Conservation (phyloP, 92 coral and sea anemone species). For the Blastomussa wellsi region DNA sequence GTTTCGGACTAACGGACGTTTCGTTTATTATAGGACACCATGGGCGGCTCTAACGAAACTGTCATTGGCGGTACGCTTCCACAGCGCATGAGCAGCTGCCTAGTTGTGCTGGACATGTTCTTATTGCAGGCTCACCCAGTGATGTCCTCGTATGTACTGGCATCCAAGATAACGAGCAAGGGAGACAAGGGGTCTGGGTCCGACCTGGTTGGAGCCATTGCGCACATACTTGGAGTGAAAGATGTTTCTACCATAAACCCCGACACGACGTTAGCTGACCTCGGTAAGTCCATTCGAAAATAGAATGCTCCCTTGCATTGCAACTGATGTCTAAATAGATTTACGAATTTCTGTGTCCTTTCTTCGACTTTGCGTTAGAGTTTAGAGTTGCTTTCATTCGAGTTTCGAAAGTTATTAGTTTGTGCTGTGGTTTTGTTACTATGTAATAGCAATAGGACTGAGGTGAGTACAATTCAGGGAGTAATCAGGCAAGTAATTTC, state of each 20-base stretch:
- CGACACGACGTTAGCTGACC: constrained; percentile 81
- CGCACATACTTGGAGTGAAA: constrained; percentile 76
- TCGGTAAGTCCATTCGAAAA: constrained; percentile 55
- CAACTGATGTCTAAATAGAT: too few species aligned
- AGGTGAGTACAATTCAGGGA: too few species aligned
- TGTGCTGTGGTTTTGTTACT: too few species aligned
- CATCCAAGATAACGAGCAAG: constrained; percentile 65
- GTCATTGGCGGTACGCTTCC: constrained; percentile 87
- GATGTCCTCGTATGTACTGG: constrained; percentile 77
- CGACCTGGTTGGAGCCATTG: constrained; percentile 78
- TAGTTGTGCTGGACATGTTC: constrained; percentile 78
- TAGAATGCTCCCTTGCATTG: too few species aligned
- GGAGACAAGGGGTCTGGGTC: constrained; percentile 72
- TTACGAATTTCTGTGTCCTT: too few species aligned
- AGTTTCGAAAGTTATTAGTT: too few species aligned
- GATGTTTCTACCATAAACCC: constrained; percentile 71
- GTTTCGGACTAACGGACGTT: background rate
- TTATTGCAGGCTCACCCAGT: constrained; percentile 85
- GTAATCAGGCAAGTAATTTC: too few species aligned
- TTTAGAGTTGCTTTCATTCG: too few species aligned
- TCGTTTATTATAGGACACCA: constrained; percentile 66
- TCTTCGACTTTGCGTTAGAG: too few species aligned
- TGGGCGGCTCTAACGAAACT: constrained; percentile 87
- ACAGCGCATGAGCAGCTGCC: constrained; percentile 92
- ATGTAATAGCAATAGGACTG: too few species aligned